Evolutionary conservation across 2,888 invertebrate species (phyloP).

Genomic region (Aproaerema taeniolella): DNA sequence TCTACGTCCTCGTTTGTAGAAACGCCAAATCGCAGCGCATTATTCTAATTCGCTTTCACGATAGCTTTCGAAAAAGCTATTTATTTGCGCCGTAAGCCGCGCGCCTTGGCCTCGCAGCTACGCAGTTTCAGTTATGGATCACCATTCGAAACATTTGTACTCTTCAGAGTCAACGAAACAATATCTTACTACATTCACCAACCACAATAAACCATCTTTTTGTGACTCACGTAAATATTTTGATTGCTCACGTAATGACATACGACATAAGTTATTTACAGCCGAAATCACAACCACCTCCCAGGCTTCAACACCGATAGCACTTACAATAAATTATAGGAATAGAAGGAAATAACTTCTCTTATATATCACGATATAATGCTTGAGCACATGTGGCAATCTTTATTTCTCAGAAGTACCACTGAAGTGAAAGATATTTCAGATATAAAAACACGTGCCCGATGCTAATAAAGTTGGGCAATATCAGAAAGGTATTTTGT

Average conservation of each 20-base stretch:
- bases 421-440: constrained; percentile 64
- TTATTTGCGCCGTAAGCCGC: constrained; percentile 64
- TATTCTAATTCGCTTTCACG: constrained; percentile 73
- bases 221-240: constrained; percentile 19
- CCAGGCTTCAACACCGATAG: constrained; percentile 36
- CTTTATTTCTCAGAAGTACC: constrained; percentile 55
- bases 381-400: constrained; percentile 53
- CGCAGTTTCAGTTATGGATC: constrained; percentile 38
- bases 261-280: constrained; percentile 35
- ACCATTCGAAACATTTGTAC: constrained; percentile 7
- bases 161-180: neutral
- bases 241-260: constrained; percentile 25
- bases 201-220: constrained; percentile 11
- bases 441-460: constrained; percentile 71
- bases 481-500: constrained; percentile 74
- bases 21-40: constrained; percentile 73
- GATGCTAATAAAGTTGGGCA: constrained; percentile 72
- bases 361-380: constrained; percentile 53
- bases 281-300: constrained; percentile 37
- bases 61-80: constrained; percentile 74
- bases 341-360: constrained; percentile 48
- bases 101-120: constrained; percentile 41
- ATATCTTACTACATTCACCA: constrained; percentile 1
- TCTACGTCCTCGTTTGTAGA: constrained; percentile 69
- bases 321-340: constrained; percentile 43